Evolutionary conservation across 2,797 vertebrate species (phyloP).

Genomic region (Esox masquinongy): DNA sequence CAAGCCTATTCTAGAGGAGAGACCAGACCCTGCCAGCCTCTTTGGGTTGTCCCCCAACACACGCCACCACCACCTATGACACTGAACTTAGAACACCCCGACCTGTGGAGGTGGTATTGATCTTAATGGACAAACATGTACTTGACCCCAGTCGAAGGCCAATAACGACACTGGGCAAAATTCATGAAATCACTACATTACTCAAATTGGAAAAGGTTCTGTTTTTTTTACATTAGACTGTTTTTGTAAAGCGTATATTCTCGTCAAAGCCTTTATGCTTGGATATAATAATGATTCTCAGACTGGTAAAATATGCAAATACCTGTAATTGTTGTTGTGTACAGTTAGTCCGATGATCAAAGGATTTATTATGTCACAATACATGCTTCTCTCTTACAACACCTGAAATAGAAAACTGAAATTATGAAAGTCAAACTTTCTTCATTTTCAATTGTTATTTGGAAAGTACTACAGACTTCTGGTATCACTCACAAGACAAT

Average conservation of each 20-base stretch:
- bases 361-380: background rate
- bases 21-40: slow-evolving; percentile 21
- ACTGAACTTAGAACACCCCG: background rate
- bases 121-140: background rate
- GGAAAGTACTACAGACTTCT: slow-evolving; percentile 46
- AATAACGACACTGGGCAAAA: background rate
- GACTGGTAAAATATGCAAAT: background rate
- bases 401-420: slow-evolving; percentile 47
- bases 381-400: slow-evolving; percentile 14
- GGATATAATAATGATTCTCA: background rate
- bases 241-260: background rate
- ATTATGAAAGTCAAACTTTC: slow-evolving; percentile 58
- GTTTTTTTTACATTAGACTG: background rate
- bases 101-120: no score
- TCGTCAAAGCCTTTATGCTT: background rate
- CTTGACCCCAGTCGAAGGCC: background rate
- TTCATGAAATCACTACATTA: background rate
- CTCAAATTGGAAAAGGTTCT: background rate
- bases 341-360: slow-evolving; percentile 13
- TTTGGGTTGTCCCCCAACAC: background rate
- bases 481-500: slow-evolving; percentile 44
- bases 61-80: background rate
- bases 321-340: background rate
- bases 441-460: slow-evolving; percentile 44
- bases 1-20: slow-evolving; percentile 89